Evolutionary conservation across 2,888 invertebrate species (phyloP).

Genomic region (Euphydryas editha): DNA sequence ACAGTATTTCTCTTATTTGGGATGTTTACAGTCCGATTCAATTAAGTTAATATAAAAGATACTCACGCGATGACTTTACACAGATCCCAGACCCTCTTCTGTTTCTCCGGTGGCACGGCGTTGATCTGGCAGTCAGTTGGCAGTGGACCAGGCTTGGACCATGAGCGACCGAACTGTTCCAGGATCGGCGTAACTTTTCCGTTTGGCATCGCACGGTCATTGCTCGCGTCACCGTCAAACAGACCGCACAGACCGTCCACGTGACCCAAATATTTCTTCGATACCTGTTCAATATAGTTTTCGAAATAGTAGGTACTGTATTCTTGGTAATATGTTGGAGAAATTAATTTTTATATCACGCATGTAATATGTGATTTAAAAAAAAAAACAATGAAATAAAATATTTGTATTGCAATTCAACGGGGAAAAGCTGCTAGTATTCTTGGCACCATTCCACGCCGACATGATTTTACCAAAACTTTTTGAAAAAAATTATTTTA

Average conservation of each 20-base stretch:
- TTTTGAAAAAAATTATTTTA: too few relatives aligned
- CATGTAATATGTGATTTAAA: too few relatives aligned
- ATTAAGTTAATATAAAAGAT: background rate
- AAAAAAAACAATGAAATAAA: too few relatives aligned
- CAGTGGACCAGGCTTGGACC: slow-evolving; percentile 85
- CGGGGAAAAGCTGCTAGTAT: too few relatives aligned
- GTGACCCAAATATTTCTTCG: slow-evolving; percentile 83
- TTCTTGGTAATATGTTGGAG: background rate
- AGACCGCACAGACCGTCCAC: slow-evolving; percentile 93
- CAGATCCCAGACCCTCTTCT: slow-evolving; percentile 86
- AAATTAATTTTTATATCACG: background rate
- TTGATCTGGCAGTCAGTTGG: slow-evolving; percentile 82
- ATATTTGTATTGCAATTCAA: too few relatives aligned
- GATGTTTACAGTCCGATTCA: too few relatives aligned
- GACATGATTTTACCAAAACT: too few relatives aligned
- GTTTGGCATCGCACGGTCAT: slow-evolving; percentile 89
- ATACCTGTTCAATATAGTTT: slow-evolving; percentile 60
- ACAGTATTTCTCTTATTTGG: too few relatives aligned
- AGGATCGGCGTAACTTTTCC: slow-evolving; percentile 85
- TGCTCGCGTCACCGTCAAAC: slow-evolving; percentile 85
- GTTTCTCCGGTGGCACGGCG: slow-evolving; percentile 85
- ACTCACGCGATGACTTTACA: slow-evolving; percentile 87
- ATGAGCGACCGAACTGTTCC: slow-evolving; percentile 89
- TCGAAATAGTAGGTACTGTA: background rate
- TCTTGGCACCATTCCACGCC: too few relatives aligned